Percentiles rank a stretch among this genome's conserved stretches.
phyloP scores from a whole-genome alignment of 2,888 invertebrate genomes.

The Hypomecis punctinalis region DNA sequence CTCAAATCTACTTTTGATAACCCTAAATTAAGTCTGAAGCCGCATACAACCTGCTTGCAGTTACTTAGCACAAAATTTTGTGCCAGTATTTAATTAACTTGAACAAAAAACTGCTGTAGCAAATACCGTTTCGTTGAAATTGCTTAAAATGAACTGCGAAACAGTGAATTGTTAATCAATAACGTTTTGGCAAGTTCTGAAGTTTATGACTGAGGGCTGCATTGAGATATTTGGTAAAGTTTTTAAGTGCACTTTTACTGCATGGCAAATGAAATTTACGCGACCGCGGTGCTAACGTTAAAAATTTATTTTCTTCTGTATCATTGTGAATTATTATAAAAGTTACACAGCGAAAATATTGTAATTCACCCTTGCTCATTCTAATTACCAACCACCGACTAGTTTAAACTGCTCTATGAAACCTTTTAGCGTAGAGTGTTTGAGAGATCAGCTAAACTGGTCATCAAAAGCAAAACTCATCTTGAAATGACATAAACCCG shows the following conservation, averaged over 20 bases:
- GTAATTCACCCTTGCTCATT: slow-evolving; percentile 45
- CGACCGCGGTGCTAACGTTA: neutral
- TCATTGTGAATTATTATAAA: neutral
- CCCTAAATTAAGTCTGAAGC: slow-evolving; percentile 43
- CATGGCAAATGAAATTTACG: slow-evolving; percentile 3
- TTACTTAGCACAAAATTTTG: slow-evolving; percentile 70
- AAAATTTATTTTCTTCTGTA: neutral
- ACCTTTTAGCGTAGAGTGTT: neutral
- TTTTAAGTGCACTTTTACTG: slow-evolving; percentile 18
- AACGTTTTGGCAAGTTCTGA: slow-evolving; percentile 28
- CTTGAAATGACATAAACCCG: slow-evolving; percentile 55
- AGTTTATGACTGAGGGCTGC: slow-evolving; percentile 20
- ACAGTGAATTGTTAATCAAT: slow-evolving; percentile 22
- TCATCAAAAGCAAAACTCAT: slow-evolving; percentile 49
- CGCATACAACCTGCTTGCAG: slow-evolving; percentile 63
- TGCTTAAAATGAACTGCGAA: slow-evolving; percentile 46
- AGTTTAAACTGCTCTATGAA: slow-evolving; percentile 12
- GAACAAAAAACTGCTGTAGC: slow-evolving; percentile 63
- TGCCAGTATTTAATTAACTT: slow-evolving; percentile 72
- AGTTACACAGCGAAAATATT: slow-evolving; percentile 23
- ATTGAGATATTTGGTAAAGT: slow-evolving; percentile 16
- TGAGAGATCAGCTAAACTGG: slow-evolving; percentile 41
- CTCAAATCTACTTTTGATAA: slow-evolving; percentile 41
- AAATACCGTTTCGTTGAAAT: slow-evolving; percentile 56
- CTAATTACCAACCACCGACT: slow-evolving; percentile 42